phyloP scores from a whole-genome alignment of 2,113 vertebrate species.

The Takifugu flavidus region DNA sequence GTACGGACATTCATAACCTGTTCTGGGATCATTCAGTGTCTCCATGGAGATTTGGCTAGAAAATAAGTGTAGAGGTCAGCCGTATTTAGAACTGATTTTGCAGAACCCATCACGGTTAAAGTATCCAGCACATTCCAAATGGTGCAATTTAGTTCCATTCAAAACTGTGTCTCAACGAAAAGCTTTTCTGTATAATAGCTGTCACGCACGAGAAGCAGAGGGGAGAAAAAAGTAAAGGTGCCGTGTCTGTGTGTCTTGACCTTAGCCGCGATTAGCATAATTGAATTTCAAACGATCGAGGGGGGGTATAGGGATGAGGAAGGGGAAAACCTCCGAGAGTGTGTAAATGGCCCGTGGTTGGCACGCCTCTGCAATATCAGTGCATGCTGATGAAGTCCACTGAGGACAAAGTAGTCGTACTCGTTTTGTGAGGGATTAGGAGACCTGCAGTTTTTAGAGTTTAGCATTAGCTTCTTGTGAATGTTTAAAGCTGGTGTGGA shows the following conservation, averaged over 20 bases:
- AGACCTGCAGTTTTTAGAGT: no score
- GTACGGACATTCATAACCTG: no score
- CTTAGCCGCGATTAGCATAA: conserved; percentile 67
- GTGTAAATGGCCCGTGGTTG: conserved; percentile 41
- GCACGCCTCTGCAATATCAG: conserved; percentile 37
- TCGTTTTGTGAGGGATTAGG: not conserved
- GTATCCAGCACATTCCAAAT: conserved; percentile 19
- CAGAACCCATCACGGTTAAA: no score
- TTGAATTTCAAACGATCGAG: conserved; percentile 73
- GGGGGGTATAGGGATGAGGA: conserved; percentile 47
- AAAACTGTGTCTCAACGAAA: conserved; percentile 52
- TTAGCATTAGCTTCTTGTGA: no score
- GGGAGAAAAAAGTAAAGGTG: conserved; percentile 28
- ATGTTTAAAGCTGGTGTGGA: no score
- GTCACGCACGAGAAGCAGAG: conserved; percentile 42
- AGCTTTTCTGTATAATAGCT: conserved; percentile 71
- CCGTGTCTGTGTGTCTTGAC: conserved; percentile 48
- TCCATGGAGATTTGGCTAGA: no score
- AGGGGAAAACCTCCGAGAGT: conserved; percentile 35
- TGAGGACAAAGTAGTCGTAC: not conserved
- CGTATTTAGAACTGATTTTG: no score
- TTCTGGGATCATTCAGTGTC: no score
- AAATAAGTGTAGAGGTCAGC: no score
- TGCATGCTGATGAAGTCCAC: conserved; percentile 22
- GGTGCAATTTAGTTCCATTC: conserved; percentile 27